Conservation (phyloP, 2,888 invertebrate species). For the Drosophila paracracens region DNA sequence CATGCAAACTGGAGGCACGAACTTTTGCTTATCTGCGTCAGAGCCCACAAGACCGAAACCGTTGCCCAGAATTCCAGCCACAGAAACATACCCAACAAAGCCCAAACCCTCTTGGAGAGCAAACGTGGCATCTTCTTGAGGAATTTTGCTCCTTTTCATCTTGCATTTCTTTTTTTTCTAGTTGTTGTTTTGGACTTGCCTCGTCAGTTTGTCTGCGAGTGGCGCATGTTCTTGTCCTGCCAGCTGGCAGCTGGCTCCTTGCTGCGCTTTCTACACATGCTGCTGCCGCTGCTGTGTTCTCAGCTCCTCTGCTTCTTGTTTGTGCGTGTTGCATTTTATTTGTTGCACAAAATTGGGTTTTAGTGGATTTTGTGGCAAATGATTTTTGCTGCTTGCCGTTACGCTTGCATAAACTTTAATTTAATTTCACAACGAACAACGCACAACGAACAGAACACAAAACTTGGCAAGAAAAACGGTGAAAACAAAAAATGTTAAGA, state of each 20-base stretch:
- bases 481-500: neutral
- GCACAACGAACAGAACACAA: conserved; percentile 10
- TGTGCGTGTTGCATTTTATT: conserved; percentile 75
- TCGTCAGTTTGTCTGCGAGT: conserved; percentile 25
- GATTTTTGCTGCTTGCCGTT: conserved; percentile 76
- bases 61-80: conserved; percentile 32
- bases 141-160: conserved; percentile 6
- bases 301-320: conserved; percentile 39
- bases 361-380: conserved; percentile 81
- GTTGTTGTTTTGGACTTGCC: conserved; percentile 4
- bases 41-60: conserved; percentile 40
- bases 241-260: conserved; percentile 24
- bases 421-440: conserved; percentile 63
- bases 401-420: conserved; percentile 81
- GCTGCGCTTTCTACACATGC: conserved; percentile 47
- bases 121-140: conserved; percentile 44
- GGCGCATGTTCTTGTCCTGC: conserved; percentile 34
- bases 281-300: conserved; percentile 5
- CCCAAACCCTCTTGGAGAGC: neutral
- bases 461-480: conserved; percentile 5
- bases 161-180: conserved; percentile 1
- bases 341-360: conserved; percentile 79
- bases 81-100: conserved; percentile 30
- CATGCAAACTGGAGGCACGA: conserved; percentile 46
- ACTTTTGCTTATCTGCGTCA: conserved; percentile 56